These are phyloP conservation scores for Eilema sororculum DNA, from an alignment of 2,888 invertebrate species.

Conservation along the genomic window DNA sequence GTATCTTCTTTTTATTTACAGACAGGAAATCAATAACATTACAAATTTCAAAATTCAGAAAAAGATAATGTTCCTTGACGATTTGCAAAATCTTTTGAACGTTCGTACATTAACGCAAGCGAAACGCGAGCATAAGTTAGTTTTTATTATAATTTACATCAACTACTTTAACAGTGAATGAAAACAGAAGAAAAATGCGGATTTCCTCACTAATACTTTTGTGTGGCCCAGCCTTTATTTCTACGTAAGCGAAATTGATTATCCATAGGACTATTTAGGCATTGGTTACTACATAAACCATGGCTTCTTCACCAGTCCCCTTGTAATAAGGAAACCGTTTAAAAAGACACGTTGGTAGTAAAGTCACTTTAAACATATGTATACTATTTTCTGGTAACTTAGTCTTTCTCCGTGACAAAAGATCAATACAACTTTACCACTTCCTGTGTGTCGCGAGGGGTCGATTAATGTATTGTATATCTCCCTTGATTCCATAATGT, in stretches of 20 bases:
- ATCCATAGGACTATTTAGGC: background rate
- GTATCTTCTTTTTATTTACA: too few relatives aligned
- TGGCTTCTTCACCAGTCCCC: background rate
- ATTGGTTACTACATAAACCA: background rate
- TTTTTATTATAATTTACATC: too few relatives aligned
- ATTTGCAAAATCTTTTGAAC: too few relatives aligned
- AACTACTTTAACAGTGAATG: too few relatives aligned
- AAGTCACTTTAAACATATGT: background rate
- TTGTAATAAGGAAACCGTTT: too few relatives aligned
- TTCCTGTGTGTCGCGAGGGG: slow-evolving; percentile 17
- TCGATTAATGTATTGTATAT: slow-evolving; percentile 21
- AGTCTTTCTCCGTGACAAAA: slow-evolving; percentile 10
- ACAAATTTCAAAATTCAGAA: too few relatives aligned
- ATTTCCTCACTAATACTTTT: too few relatives aligned
- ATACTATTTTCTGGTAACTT: background rate
- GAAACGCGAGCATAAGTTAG: too few relatives aligned
- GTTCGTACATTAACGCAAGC: too few relatives aligned
- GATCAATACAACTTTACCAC: slow-evolving; percentile 19
- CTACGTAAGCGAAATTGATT: background rate
- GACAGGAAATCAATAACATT: too few relatives aligned
- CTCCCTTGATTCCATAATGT: slow-evolving; percentile 18
- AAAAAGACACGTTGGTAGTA: background rate
- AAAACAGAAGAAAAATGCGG: too few relatives aligned
- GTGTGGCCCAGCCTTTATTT: background rate
- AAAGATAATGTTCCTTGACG: too few relatives aligned